phyloP scores from a whole-genome alignment of 2,888 invertebrate species.

The Temnothorax unifasciatus region DNA sequence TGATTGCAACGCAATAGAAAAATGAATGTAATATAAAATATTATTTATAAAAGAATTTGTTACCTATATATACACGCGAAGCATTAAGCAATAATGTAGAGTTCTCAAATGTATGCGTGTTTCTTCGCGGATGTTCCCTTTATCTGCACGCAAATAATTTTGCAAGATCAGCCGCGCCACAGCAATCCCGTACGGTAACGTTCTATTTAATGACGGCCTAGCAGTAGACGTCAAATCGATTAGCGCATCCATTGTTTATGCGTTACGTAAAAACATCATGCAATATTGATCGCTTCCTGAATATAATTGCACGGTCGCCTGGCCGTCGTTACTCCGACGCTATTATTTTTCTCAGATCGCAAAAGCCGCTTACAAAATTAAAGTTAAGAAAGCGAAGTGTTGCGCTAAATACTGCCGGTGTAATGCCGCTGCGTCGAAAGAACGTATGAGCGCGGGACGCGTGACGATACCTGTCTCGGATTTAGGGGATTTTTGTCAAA shows the following conservation, averaged over 20 bases:
- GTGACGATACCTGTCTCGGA: no score
- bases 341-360: constrained; percentile 36
- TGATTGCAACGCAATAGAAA: neutral
- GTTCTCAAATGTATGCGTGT: neutral
- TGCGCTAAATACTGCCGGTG: constrained; percentile 8
- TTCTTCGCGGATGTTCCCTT: neutral
- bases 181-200: neutral
- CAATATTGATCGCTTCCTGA: constrained; percentile 38
- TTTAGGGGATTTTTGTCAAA: neutral
- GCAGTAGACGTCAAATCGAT: constrained; percentile 40
- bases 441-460: neutral
- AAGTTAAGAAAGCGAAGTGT: constrained; percentile 36
- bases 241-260: constrained; percentile 25
- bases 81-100: neutral
- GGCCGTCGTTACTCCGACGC: neutral
- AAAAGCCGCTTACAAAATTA: constrained; percentile 37
- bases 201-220: constrained; percentile 20
- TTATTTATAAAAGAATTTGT: neutral
- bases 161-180: neutral
- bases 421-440: neutral
- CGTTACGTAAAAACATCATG: constrained; percentile 34
- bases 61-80: neutral
- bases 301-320: constrained; percentile 6
- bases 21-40: neutral
- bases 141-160: constrained; percentile 21